phyloP scores from a whole-genome alignment of 1,140 invertebrate species.

The Drosophila repletoides region DNA sequence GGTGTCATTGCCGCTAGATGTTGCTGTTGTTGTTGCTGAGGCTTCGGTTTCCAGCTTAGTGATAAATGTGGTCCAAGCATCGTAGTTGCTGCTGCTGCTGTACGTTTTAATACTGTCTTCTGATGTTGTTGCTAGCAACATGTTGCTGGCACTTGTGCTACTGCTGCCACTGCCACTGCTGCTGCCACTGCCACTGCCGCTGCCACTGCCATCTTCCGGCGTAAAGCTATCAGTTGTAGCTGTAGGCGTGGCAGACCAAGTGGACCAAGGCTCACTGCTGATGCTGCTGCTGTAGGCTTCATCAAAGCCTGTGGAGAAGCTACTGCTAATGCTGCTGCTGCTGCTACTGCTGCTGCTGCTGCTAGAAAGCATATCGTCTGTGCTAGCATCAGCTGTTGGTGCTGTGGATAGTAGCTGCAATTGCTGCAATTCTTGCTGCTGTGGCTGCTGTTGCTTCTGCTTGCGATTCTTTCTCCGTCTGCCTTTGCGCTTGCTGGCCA shows the following conservation, averaged over 20 bases:
- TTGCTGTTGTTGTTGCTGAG: conserved; percentile 29
- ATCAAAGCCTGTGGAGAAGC: conserved; percentile 23
- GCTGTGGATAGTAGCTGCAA: conserved; percentile 27
- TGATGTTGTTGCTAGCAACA: conserved; percentile 50
- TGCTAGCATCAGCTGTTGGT: conserved; percentile 11
- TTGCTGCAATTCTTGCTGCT: conserved; percentile 25
- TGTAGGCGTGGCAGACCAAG: conserved; percentile 49
- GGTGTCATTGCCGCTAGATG: conserved; percentile 39
- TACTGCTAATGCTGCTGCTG: conserved; percentile 25
- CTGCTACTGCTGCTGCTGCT: conserved; percentile 24
- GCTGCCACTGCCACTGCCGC: conserved; percentile 30
- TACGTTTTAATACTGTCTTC: conserved; percentile 67
- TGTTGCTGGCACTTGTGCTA: conserved; percentile 34
- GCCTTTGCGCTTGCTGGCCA: no score
- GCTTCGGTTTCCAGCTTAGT: conserved; percentile 60
- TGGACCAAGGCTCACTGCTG: conserved; percentile 57
- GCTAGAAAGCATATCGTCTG: conserved; percentile 3
- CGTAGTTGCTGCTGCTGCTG: conserved; percentile 57
- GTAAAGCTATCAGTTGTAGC: conserved; percentile 59
- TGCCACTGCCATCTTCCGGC: conserved; percentile 21
- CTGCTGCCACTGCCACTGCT: conserved; percentile 28
- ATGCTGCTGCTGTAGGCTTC: conserved; percentile 46
- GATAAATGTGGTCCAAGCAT: conserved; percentile 59
- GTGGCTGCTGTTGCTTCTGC: conserved; percentile 26
- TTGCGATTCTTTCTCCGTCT: conserved; percentile 18